Evolutionary conservation across 2,888 invertebrate species (phyloP), one percentile per base, ranked within the genome.

Genomic region (Protodeltote pygarga): DNA sequence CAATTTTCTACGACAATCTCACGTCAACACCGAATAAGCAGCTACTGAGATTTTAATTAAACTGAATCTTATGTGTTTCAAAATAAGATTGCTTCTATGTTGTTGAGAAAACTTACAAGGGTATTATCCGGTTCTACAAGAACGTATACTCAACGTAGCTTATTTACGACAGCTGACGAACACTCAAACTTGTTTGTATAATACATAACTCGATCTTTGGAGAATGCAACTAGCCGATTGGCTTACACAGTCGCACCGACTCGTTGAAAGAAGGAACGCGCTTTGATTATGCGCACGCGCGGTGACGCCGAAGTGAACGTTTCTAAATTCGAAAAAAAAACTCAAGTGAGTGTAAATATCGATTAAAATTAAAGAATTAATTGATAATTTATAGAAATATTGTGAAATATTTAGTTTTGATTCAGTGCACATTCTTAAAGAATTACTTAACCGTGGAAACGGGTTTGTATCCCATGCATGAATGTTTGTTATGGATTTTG

Each of bases 161-260:
- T 75, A 71, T 77, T 74, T 73, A 74, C 66, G 59, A 73, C 71
- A 73, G 71, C 65, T 71, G 67, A 65, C 52, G 62, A 68, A 72
- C 75, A 73, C 79, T 81, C 72, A 46, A 81, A 87, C 76, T 83
- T 71, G 74, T 77, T 75, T 73, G 85, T 65, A 47, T 87, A 73
- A 76, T 79, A n/a, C n/a, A n/a, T n/a, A 71, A 78, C 71, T 71
- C 72, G 71, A 74, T 75, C 79, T 81, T 76, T 51, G 77, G 87
- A 84, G 88, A 89, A 87, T 81, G 87, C 81, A 76, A 76, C 71
- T 57, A 71, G 65, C 61, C 74, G 75, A 85, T 83, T 85, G 85
- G 85, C 54, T 51, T 55, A 72, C 71, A 65, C 77, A 84, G 85
- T 85, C 72, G 74, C 64, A 64, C 54, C 67, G 72, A 49, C 71